Percentiles rank a stretch among this genome's conserved stretches.
These are phyloP conservation scores for Phrynocephalus guinanensis DNA, from an alignment of 2,797 vertebrate genomes.

Conservation along the genomic window DNA sequence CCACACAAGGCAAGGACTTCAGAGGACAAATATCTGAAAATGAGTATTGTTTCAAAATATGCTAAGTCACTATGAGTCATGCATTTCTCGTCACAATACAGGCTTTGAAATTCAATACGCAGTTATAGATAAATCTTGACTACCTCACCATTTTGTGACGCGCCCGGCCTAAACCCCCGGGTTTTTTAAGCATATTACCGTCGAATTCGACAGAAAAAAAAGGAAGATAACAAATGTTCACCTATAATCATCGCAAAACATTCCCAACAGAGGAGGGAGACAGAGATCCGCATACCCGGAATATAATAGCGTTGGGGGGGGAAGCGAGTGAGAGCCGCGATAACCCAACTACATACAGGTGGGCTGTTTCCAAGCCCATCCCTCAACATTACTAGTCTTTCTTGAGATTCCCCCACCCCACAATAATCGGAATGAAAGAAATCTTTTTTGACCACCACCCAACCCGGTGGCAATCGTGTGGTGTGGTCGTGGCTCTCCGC, in stretches of 20 bases:
- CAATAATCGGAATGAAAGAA: background rate
- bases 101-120: background rate
- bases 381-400: too few relatives aligned
- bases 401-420: too few relatives aligned
- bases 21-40: background rate
- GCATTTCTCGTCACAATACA: background rate
- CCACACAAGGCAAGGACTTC: background rate
- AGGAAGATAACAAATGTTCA: background rate
- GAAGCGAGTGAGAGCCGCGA: background rate
- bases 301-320: too few relatives aligned
- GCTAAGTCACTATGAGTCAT: slow-evolving; percentile 13
- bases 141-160: slow-evolving; percentile 25
- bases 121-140: background rate
- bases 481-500: background rate
- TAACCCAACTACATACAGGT: background rate
- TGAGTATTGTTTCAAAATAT: background rate
- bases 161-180: background rate
- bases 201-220: background rate
- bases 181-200: background rate
- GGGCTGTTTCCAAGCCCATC: too few relatives aligned
- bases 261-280: background rate
- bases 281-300: background rate
- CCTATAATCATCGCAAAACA: background rate
- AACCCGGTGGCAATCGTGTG: background rate
- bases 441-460: background rate